Evolutionary conservation across 1,140 invertebrate species (phyloP), one percentile per base, ranked within the genome.

Genomic region (Psilanteris sp.): DNA sequence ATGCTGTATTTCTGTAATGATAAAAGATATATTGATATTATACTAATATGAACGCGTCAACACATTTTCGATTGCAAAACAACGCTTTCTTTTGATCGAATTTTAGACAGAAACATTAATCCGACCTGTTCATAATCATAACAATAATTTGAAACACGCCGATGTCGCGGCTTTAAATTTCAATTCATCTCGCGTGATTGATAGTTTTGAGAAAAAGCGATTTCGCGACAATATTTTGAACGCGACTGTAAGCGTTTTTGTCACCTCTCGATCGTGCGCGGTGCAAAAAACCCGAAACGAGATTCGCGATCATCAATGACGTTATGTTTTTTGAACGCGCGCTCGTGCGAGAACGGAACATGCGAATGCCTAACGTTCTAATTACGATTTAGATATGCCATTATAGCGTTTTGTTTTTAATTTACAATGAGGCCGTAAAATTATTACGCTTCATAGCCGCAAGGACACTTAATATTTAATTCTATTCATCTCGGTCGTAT

Each of bases 141-240:
- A n/a, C n/a, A n/a, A n/a, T n/a, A n/a, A n/a, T n/a, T n/a, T n/a
- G n/a, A n/a, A n/a, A n/a, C n/a, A n/a, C n/a, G n/a, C n/a, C n/a
- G n/a, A n/a, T n/a, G n/a, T n/a, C n/a, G n/a, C n/a, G n/a, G n/a
- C n/a, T n/a, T n/a, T n/a, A n/a, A n/a, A n/a, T n/a, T n/a, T n/a
- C n/a, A n/a, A n/a, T n/a, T n/a, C n/a, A 20, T 32, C 13, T 48
- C 29, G 29, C 44, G 44, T 48, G 43, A 46, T 26, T 46, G n/a
- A 7, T 26, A 11, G 39, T 22, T 11, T n/a, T 13, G 13, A 8
- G 1, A 46, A 46, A 32, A 10, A 14, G 10, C 22, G 22, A 48
- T 32, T 32, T 48, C 7, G 43, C 24, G 24, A 27, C 26, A 6
- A 46, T 32, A 32, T 32, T 32, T 48, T 22, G 44, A 48, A 32